Percentiles rank a stretch among this genome's conserved stretches.
These are phyloP conservation scores for Sphecodes monilicornis DNA, from an alignment of 2,888 invertebrate genomes.

Conservation along the genomic window DNA sequence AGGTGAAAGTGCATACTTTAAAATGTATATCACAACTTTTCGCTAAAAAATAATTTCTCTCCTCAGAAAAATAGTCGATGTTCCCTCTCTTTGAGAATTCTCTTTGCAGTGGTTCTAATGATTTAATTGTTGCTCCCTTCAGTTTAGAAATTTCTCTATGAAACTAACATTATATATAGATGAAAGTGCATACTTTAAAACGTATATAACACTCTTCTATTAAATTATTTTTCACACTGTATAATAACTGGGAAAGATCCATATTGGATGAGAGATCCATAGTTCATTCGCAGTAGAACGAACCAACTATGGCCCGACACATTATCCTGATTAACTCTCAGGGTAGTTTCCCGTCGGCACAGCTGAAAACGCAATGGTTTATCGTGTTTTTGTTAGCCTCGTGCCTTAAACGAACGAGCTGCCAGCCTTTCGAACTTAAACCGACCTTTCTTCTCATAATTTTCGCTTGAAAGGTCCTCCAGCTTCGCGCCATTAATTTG, in stretches of 20 bases:
- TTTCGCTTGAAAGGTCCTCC: not conserved
- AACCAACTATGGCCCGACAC: constrained; percentile 34
- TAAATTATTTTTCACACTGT: not conserved
- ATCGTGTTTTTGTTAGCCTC: not conserved
- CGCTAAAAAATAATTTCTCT: no score
- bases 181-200: not conserved
- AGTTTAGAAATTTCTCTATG: no score
- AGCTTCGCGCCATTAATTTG: not conserved
- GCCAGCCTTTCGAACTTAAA: not conserved
- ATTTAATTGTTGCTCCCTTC: no score
- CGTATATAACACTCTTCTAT: not conserved
- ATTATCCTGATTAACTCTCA: constrained; percentile 46
- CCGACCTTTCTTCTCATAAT: not conserved
- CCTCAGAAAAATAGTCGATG: no score
- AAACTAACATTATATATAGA: not conserved
- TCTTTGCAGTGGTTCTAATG: no score
- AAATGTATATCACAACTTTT: rapidly evolving
- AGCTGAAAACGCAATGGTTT: not conserved
- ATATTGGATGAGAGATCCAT: not conserved
- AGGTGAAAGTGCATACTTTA: not conserved
- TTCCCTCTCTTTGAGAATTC: no score
- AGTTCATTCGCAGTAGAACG: constrained; percentile 25
- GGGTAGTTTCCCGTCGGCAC: not conserved
- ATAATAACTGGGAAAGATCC: not conserved
- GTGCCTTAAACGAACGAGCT: not conserved